Evolutionary conservation across 2,888 invertebrate species (phyloP), one percentile per base, ranked within the genome.

Genomic region (Napeogenes sylphis): DNA sequence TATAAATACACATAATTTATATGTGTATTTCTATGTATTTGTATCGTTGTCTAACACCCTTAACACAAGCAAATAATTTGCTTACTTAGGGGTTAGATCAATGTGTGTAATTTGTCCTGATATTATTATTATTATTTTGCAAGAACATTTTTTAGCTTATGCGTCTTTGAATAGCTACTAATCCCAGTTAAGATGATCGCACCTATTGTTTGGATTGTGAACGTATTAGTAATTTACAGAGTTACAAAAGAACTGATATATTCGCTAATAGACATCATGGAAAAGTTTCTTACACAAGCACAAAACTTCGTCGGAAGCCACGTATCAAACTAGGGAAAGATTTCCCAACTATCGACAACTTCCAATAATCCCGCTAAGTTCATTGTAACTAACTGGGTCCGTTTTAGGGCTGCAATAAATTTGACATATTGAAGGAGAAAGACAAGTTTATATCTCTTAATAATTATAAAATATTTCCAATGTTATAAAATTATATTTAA

Each of bases 331-430:
- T 76, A 70, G 75, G 71, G 70, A 81, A 85, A 85, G 83, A 86
- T 84, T 84, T 70, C 69, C 74, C 60, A 83, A 87, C 84, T 87
- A 84, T 80, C 76, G 71, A 74, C 72, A 84, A 85, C 80, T 85
- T 81, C 75, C 80, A 79, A 84, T 85, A 87, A 86, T 84, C 84
- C 78, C 72, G 63, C 73, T 80, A 80, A 84, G 81, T 81, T 84
- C 74, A 83, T 84, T 82, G 82, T 84, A 80, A 79, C 74, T 65
- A 69, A 65, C 60, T 62, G 56, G 53, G 51, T 45, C 61, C 54
- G 55, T 63, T 57, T 55, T 56, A 53, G 13, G 55, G 54, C 45
- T 47, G 55, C 35, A 46, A 45, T 57, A 56, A 62, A 63, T 30
- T 51, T 51, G 12, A 3, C 21, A 8, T 30, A 8, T 51, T 4